phyloP scores from a whole-genome alignment of 2,797 vertebrate species.

The Alca torda region DNA sequence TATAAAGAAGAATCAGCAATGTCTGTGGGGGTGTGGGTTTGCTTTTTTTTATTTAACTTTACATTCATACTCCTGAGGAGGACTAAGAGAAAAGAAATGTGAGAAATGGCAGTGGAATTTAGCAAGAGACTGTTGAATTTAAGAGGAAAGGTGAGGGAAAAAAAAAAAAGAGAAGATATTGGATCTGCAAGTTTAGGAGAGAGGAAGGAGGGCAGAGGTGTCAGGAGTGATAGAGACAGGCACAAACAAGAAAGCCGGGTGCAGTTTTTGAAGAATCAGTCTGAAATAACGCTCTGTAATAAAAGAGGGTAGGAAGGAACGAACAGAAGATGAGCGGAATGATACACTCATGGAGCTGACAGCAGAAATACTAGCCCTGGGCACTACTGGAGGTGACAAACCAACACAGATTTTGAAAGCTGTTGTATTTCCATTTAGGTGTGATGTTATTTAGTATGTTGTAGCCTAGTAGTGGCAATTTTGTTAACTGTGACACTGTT shows the following conservation, averaged over 20 bases:
- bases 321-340: not conserved
- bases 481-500: not conserved
- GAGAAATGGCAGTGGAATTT: not conserved
- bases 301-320: not conserved
- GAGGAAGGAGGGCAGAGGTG: not conserved
- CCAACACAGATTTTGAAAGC: not conserved
- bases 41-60: not conserved
- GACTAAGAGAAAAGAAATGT: not conserved
- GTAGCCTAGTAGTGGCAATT: not conserved
- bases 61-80: not conserved
- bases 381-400: not conserved
- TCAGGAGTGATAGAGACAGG: not conserved
- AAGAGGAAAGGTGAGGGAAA: not conserved
- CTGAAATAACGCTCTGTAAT: not conserved
- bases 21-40: not conserved
- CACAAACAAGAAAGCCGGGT: not conserved
- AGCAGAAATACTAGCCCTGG: not conserved
- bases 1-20: not conserved
- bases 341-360: not conserved
- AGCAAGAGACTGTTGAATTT: not conserved
- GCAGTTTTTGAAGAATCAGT: not conserved
- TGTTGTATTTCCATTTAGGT: not conserved
- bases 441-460: not conserved
- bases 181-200: not conserved
- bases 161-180: not conserved